Evolutionary conservation across 2,888 invertebrate species (phyloP).

Genomic region (Phasia obesa): DNA sequence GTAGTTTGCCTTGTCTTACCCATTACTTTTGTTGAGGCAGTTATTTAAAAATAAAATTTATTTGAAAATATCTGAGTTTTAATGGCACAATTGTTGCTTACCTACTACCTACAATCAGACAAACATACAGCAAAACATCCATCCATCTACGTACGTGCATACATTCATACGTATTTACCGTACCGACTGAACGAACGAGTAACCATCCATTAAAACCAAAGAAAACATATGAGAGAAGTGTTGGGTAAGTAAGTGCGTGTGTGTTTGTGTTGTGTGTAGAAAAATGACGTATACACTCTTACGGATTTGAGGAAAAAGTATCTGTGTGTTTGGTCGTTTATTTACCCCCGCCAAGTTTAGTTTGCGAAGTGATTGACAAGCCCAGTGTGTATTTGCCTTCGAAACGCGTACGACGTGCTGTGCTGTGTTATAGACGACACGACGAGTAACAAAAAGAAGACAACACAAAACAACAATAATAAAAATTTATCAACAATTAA

Average conservation of each 20-base stretch:
- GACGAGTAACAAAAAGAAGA: slow-evolving; percentile 68
- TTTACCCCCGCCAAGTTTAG: slow-evolving; percentile 80
- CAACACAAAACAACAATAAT: slow-evolving; percentile 69
- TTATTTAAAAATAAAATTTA: slow-evolving; percentile 67
- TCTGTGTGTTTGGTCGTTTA: slow-evolving; percentile 70
- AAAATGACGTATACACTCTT: slow-evolving; percentile 56
- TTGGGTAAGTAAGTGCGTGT: slow-evolving; percentile 10
- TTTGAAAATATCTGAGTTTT: slow-evolving; percentile 72
- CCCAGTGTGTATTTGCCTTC: slow-evolving; percentile 83
- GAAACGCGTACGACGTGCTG: slow-evolving; percentile 83
- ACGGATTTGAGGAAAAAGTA: slow-evolving; percentile 64
- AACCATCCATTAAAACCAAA: slow-evolving; percentile 48
- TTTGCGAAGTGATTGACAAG: slow-evolving; percentile 81
- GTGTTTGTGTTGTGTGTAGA: slow-evolving; percentile 53
- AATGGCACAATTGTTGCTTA: slow-evolving; percentile 81
- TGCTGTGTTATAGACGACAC: slow-evolving; percentile 76
- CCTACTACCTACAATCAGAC: slow-evolving; percentile 62
- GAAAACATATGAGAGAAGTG: slow-evolving; percentile 57
- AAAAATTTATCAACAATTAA: slow-evolving; percentile 64
- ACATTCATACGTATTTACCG: slow-evolving; percentile 13
- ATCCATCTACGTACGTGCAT: slow-evolving; percentile 31
- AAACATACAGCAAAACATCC: slow-evolving; percentile 21
- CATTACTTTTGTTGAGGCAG: slow-evolving; percentile 32
- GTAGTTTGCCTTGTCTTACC: slow-evolving; percentile 69
- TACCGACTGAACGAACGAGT: slow-evolving; percentile 25